These are phyloP conservation scores for Pogonognathellus flavescens DNA, from an alignment of 1,140 invertebrate genomes.

Conservation along the genomic window DNA sequence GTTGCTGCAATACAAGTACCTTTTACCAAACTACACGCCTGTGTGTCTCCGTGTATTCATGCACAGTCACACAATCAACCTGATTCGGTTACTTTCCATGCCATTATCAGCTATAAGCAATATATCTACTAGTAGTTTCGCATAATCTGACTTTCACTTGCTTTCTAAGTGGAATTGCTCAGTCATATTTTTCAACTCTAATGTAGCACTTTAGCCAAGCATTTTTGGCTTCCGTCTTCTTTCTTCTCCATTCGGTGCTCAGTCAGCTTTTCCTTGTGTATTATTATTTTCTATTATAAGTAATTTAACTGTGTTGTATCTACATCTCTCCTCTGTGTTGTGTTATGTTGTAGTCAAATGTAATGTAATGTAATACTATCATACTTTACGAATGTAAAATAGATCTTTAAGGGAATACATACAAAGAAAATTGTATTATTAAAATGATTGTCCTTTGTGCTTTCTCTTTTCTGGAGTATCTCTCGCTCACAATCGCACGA, in stretches of 20 bases:
- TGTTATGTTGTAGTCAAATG: background rate
- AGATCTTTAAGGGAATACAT: too few species aligned
- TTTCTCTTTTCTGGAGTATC: background rate
- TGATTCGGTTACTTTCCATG: constrained; percentile 6
- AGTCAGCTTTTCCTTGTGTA: constrained; percentile 24
- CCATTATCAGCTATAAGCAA: background rate
- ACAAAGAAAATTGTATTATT: too few species aligned
- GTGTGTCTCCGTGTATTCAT: background rate
- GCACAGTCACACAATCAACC: constrained; percentile 5
- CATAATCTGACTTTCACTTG: background rate
- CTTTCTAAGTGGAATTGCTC: background rate
- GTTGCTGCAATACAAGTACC: background rate
- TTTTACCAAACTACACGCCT: background rate
- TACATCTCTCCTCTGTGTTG: background rate
- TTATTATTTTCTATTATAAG: constrained; percentile 7
- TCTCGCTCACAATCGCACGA: background rate
- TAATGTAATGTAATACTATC: constrained; percentile 18
- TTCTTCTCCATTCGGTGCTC: background rate
- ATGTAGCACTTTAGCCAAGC: constrained; percentile 30
- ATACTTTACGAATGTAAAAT: background rate
- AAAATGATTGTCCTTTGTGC: too few species aligned
- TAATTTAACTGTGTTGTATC: constrained; percentile 22
- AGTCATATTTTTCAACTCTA: constrained; percentile 29
- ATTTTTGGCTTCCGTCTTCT: constrained; percentile 38
- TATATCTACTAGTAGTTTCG: too few species aligned